Evolutionary conservation across 2,113 vertebrate genomes (phyloP), one percentile per base, ranked within the genome.

Genomic region (Tachysurus fulvidraco): DNA sequence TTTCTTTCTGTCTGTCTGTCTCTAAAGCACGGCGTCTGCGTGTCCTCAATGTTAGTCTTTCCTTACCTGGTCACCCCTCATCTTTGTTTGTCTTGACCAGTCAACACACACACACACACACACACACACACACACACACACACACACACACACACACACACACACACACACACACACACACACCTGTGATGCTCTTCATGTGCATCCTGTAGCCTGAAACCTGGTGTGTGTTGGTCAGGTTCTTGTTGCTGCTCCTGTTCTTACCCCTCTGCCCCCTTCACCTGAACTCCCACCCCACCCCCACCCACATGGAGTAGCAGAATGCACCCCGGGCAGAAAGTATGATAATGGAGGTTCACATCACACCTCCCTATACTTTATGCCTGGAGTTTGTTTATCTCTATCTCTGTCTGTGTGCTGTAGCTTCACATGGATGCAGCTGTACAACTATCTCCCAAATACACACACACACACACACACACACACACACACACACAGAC

Each of bases 391-490:
- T 30, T 46, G 14, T 81, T 52, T 77, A 19, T 82, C 90, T 92
- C 57, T 90, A 46, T 91, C 79, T 74, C 36, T 73, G 55, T 81
- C 64, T 89, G 86, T 89, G 57, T 94, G 94, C 98, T 98, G 97
- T 98, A 96, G 97, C 97, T 99, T 97, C 98, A 99, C 98, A 98
- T 98, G 98, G 96, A 96, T 96, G 88, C 85, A 46, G 91, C 90
- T 82, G 44, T 84, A 74, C 23, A 83, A 60, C 57, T 78, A 25
- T 78, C 76, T 30, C 50, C 5, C 76, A 57, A 30, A 36, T 30
- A 57, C 16, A 79, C 16, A 79, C 77, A 79, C 25, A 57, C n/a
- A 79, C n/a, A 79, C 16, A 54, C 25, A 17, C 25, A 78, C 5
- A 55, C 25, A 78, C 5, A 54, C 14, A 28, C 2, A 55, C 21